These are phyloP conservation scores for Nomada hirtipes DNA, from an alignment of 2,888 invertebrate genomes.

Conservation along the genomic window DNA sequence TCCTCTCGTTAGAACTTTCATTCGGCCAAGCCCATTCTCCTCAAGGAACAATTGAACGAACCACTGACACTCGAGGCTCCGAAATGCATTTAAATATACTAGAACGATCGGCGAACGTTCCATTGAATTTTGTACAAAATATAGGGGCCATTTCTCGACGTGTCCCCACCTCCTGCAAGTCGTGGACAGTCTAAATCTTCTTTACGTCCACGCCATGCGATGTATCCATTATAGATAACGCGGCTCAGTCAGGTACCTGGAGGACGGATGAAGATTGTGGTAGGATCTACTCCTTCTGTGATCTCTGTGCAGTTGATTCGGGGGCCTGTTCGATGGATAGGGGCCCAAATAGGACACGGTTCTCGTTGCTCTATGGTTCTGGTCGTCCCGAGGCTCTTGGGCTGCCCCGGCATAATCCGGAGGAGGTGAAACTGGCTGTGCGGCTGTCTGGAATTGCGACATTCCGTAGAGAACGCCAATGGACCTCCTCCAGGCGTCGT, in stretches of 20 bases:
- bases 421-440: conserved; percentile 65
- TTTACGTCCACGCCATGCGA: neutral
- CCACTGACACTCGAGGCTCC: too few species aligned
- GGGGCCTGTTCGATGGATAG: conserved; percentile 51
- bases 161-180: neutral
- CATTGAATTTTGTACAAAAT: too few species aligned
- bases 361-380: conserved; percentile 46
- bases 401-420: conserved; percentile 80
- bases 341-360: conserved; percentile 61
- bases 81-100: too few species aligned
- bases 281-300: conserved; percentile 85
- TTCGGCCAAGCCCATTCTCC: too few species aligned
- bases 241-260: conserved; percentile 75
- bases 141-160: neutral
- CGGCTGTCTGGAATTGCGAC: conserved; percentile 75
- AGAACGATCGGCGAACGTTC: too few species aligned
- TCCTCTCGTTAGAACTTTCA: neutral
- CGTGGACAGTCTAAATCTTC: neutral
- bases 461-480: conserved; percentile 77
- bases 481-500: conserved; percentile 79
- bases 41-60: too few species aligned
- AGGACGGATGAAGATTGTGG: conserved; percentile 86
- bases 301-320: conserved; percentile 66
- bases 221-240: conserved; percentile 71
- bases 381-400: conserved; percentile 34